Base-by-base conservation (phyloP, 2,797 vertebrate species). In the Alcedo quadribrachys region DNA sequence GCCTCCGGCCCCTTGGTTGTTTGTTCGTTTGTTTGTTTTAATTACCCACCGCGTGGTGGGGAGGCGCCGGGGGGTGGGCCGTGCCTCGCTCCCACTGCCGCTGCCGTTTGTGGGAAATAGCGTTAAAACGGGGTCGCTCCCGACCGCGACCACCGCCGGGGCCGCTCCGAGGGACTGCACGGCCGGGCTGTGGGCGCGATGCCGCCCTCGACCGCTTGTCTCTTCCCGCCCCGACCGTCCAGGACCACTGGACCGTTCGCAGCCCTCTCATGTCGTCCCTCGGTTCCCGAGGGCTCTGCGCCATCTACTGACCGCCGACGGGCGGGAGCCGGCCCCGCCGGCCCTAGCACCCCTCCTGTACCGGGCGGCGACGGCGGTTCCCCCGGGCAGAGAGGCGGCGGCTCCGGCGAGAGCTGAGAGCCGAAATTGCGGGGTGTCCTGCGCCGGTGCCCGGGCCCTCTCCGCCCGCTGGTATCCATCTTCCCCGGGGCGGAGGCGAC, bases 231-330 rank as follows among this genome's bases (percentile, higher is more conserved):
- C 66, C 51, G 11, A 24, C 33, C 16, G 33, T 21, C 30, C 65
- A 5, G 25, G 30, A 12, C 67, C 58, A 8, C 35, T 16, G 30
- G 9, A 9, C 61, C 5, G 11, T 21, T n/a, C 12, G 8, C 33
- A 25, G 42, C 33, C 28, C 40, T 50, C 70, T 15, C 60, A 21
- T 8, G 8, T 30, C 17, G 13, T 14, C 37, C 40, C 28, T n/a
- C 54, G 12, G 80, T 83, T 85, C 40, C 71, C 85, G 48, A 46
- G 78, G 65, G 51, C n/a, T 70, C 79, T 87, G 86, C 86, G 90
- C 95, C 92, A 92, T 77, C 94, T 95, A 58, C 93, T 85, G 94
- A 79, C 85, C 4, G 40, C 30, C 12, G n/a, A 16, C 13, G 22
- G 42, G 42, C 43, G 33, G 57, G 19, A 86, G 27, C n/a, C 5